Evolutionary conservation across 2,113 vertebrate genomes (phyloP), one percentile per base, ranked within the genome.

Genomic region (Daboia siamensis): DNA sequence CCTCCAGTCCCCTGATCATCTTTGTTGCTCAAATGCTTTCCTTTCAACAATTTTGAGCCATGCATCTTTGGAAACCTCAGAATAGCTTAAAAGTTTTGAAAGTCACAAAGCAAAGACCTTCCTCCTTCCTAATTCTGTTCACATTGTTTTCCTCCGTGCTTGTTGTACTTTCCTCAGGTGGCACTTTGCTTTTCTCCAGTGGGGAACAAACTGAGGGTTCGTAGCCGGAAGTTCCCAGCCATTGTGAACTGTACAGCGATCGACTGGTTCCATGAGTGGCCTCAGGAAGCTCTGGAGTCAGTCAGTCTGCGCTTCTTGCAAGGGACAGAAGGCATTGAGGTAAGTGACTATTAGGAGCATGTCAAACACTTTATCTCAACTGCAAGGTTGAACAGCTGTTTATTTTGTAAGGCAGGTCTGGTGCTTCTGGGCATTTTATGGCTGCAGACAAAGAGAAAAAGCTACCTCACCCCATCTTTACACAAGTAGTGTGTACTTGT

Each of bases 221-320:
- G 98, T 61, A 97, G 98, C 97, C 98, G 99, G 95, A 98, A 98
- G 94, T 99, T 99, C 93, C 99, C 99, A 0, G 98, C 99, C 0
- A 97, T 99, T 64, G 93, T 98, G 80, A 98, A 98, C 97, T 98
- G 98, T 91, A 97, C 97, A 0, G 97, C 98, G 0, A 98, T 99
- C 0, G 95, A 99, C 94, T 99, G 99, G 99, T 99, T 99, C 97
- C 99, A 99, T 0, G 98, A 98, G 57, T 99, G 99, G 99, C 99
- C 99, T 0, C 98, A 92, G 93, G 97, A 98, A 87, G 99, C 99
- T 0, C 96, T 99, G 8, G 98, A 99, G 97, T 99, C 98, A 0
- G 98, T 99, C 97, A 99, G 99, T 97, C 96, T 98, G 89, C 94
- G 97, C 88, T 99, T 99, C 95, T 97, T 99, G 13, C 97, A 97